These are phyloP conservation scores for Scolopax mira DNA, from an alignment of 2,113 vertebrate species.

Conservation along the genomic window DNA sequence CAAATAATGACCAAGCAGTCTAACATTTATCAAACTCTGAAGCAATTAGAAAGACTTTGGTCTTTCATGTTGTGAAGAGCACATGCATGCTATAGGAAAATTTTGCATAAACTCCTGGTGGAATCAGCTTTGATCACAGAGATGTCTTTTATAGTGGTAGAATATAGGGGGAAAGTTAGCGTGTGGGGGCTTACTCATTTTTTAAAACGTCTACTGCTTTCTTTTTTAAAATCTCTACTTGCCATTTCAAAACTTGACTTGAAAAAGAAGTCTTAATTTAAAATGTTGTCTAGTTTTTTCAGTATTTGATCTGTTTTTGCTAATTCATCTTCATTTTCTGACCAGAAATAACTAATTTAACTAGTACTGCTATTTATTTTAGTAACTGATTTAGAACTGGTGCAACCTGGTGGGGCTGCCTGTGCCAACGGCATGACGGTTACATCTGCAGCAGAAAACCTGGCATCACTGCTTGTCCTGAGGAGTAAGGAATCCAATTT, in stretches of 20 bases:
- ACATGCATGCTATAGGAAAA: neutral
- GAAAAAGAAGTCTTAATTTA: conserved; percentile 27
- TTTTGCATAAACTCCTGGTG: neutral
- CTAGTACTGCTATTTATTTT: conserved; percentile 55
- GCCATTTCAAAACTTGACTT: conserved; percentile 18
- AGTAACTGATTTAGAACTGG: conserved; percentile 34
- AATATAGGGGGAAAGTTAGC: neutral
- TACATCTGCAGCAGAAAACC: conserved; percentile 38
- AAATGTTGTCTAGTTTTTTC: neutral
- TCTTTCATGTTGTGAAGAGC: neutral
- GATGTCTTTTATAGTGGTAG: neutral
- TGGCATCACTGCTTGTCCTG: conserved; percentile 46
- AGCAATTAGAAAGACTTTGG: neutral
- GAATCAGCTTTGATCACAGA: neutral
- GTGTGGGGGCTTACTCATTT: neutral
- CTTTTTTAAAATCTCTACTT: conserved; percentile 38
- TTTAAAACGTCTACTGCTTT: neutral
- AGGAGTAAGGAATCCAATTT: conserved; percentile 8
- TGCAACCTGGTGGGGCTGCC: conserved; percentile 39
- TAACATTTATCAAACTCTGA: neutral
- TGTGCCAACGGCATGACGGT: neutral
- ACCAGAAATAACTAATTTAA: conserved; percentile 58
- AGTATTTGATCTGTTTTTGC: conserved; percentile 18
- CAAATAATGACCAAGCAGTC: neutral
- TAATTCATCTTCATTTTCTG: conserved; percentile 40